phyloP scores from a whole-genome alignment of 2,797 vertebrate genomes.

The Apogon talboti region DNA sequence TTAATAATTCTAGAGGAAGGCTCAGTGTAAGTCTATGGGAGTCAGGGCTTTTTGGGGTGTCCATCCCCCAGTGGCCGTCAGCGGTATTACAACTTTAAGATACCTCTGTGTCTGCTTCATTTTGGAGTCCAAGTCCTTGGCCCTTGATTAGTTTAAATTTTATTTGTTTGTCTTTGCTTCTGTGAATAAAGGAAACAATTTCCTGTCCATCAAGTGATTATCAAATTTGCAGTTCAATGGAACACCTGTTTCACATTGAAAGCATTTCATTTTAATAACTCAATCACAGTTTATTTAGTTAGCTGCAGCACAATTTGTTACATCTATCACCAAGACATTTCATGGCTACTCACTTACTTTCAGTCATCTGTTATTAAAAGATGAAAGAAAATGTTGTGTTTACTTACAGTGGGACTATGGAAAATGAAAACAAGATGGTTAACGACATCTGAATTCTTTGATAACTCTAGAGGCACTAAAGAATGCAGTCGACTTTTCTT shows the following conservation, averaged over 20 bases:
- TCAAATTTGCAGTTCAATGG: not conserved
- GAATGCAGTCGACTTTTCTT: slow-evolving; percentile 7
- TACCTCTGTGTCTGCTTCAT: too few relatives aligned
- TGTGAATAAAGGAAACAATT: not conserved
- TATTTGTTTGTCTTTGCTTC: not conserved
- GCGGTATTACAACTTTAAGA: too few relatives aligned
- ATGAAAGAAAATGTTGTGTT: slow-evolving; percentile 34
- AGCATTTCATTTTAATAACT: not conserved
- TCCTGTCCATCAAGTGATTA: not conserved
- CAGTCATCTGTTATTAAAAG: slow-evolving; percentile 17
- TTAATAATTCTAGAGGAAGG: not conserved
- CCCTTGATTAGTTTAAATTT: not conserved
- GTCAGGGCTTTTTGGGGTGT: too few relatives aligned
- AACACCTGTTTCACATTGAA: not conserved
- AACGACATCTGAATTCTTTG: slow-evolving; percentile 14
- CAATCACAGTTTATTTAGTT: slow-evolving; percentile 12
- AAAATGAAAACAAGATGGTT: slow-evolving; percentile 54
- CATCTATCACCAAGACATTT: slow-evolving; percentile 15
- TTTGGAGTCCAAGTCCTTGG: too few relatives aligned
- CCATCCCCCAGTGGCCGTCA: too few relatives aligned
- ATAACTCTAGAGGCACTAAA: slow-evolving; percentile 8
- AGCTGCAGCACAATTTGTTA: not conserved
- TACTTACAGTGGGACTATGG: slow-evolving; percentile 21
- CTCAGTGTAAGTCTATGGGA: too few relatives aligned
- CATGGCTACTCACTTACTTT: slow-evolving; percentile 8